A percentile compares a stretch with the other conserved stretches of the same genome.
These are phyloP conservation scores for Hoplodrina ambigua DNA, from an alignment of 2,888 invertebrate species.

Conservation along the genomic window DNA sequence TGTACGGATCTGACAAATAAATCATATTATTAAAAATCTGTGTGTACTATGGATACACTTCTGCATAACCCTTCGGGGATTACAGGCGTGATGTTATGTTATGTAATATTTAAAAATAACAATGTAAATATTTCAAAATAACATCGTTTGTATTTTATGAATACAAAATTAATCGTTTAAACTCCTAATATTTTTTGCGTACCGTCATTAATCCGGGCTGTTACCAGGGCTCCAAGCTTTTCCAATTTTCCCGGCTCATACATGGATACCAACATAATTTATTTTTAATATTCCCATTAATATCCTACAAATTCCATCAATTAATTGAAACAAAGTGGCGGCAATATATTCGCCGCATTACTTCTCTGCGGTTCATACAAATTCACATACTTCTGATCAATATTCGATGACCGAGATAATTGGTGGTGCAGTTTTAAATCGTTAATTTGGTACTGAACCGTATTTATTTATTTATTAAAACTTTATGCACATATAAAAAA, in stretches of 20 bases:
- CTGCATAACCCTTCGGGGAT: no score
- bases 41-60: no score
- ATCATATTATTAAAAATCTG: no score
- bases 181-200: constrained; percentile 34
- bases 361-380: constrained; percentile 36
- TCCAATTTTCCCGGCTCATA: constrained; percentile 38
- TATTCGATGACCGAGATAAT: constrained; percentile 24
- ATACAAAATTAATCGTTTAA: constrained; percentile 40
- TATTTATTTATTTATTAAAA: no score
- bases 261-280: constrained; percentile 33
- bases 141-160: constrained; percentile 32
- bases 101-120: background rate
- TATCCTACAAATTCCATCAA: constrained; percentile 15
- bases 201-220: constrained; percentile 41
- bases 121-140: background rate
- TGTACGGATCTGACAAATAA: no score
- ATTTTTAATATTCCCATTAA: constrained; percentile 45
- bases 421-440: constrained; percentile 29
- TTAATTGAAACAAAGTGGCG: constrained; percentile 47
- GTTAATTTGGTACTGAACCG: constrained; percentile 13
- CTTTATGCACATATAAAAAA: no score
- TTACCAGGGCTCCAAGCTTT: constrained; percentile 32
- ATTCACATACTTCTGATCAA: constrained; percentile 39
- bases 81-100: no score
- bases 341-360: constrained; percentile 32